These are phyloP conservation scores for Drosophila melanosoma DNA, from an alignment of 2,888 invertebrate species.

Conservation along the genomic window DNA sequence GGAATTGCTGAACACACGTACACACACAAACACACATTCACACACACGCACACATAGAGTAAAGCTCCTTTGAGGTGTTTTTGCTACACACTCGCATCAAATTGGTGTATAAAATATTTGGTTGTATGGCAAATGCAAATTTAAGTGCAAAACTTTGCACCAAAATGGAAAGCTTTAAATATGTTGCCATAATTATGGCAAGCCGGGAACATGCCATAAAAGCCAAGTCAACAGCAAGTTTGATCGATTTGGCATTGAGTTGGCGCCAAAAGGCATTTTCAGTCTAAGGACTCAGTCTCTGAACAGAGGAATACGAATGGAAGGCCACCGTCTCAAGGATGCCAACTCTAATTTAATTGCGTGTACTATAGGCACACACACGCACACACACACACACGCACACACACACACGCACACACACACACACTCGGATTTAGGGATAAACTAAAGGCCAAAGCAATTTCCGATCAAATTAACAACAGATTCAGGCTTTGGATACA, in stretches of 20 bases:
- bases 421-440: neutral
- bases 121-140: neutral
- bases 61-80: conserved; percentile 4
- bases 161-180: conserved; percentile 23
- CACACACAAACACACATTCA: neutral
- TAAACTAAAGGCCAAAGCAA: conserved; percentile 9
- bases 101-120: conserved; percentile 4
- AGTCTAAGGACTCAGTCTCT: conserved; percentile 30
- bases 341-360: conserved; percentile 25
- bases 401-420: neutral
- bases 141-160: conserved; percentile 15
- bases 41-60: neutral
- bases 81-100: conserved; percentile 9
- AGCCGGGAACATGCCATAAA: neutral
- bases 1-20: conserved; percentile 27
- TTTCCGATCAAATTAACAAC: conserved; percentile 15
- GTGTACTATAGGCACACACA: conserved; percentile 10
- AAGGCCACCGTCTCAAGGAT: conserved; percentile 34
- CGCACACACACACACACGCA: neutral
- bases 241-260: conserved; percentile 71
- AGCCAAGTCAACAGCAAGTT: conserved; percentile 58
- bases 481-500: conserved; percentile 3
- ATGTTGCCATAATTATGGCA: conserved; percentile 17
- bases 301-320: conserved; percentile 40
- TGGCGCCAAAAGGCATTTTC: conserved; percentile 9